Base-by-base conservation (phyloP, 2,888 invertebrate genomes). In the Kryphioiulus occultus region DNA sequence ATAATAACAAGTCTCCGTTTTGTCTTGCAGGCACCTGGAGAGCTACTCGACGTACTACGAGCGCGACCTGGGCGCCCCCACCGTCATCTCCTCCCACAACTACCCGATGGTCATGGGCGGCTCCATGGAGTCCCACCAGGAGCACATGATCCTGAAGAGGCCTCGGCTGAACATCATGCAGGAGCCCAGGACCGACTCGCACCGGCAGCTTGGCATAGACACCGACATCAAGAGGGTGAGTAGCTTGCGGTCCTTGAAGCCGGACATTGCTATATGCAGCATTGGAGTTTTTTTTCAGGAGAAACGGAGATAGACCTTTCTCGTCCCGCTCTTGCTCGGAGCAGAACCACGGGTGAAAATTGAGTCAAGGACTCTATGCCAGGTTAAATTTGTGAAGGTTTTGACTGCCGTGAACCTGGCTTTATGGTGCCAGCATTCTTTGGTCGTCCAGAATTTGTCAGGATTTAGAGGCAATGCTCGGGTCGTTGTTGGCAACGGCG, bases 211-310 rank as follows among this genome's bases (percentile, higher is more conserved):
- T 3, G 87, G 87, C 30, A 87, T 87, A 85, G 87, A 87, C 83
- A 87, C 87, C 7, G 85, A 87, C 44, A 87, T 87, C 22, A 87
- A 87, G 44, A 83, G 87, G 35, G 87, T 87, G 32, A 87, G 87
- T 87, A 30, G n/a, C 44, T 35, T 7, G 12, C 12, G 44, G 44
- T 10, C 15, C 44, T 44, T 15, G 5, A 1, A 15, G 12, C 44
- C 44, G 39, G 39, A 39, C 39, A 39, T 39, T 39, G 39, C 39
- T n/a, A n/a, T n/a, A n/a, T n/a, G n/a, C n/a, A n/a, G n/a, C n/a
- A n/a, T n/a, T n/a, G n/a, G n/a, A n/a, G n/a, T n/a, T n/a, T 35
- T 35, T 7, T 35, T 35, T 35, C 35, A 35, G 35, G 35, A 35
- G 35, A 35, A 4, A n/a, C n/a, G n/a, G n/a, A 7, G 35, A 35